Base-by-base conservation (phyloP, 2,113 vertebrate species). In the Melanostigma gelatinosum region DNA sequence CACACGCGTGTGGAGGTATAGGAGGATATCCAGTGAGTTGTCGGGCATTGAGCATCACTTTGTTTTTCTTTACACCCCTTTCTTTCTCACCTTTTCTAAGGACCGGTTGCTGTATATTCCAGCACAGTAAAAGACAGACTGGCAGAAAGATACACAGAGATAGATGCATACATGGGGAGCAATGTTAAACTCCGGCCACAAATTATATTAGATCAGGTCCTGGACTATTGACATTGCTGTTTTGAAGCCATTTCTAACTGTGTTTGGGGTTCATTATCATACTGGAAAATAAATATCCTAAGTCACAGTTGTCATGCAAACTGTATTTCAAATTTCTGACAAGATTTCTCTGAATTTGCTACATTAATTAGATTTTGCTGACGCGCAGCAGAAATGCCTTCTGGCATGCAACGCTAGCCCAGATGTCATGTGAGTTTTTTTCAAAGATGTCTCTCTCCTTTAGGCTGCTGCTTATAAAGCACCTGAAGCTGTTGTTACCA, bases 131-230 rank as follows among this genome's bases (percentile, higher is more conserved):
- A 36, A 16, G 9, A 48, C 2, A 8, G n/a, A 66, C 4, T 7
- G 60, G 50, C 3, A 32, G 24, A 36, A 22, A 15, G 18, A 67
- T 42, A 34, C 55, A 74, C 8, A 57, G 15, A 77, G 29, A 40
- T 34, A 80, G 40, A 24, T 32, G 50, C 27, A 85, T 64, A 32
- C 48, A 72, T 69, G 27, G 54, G 77, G 22, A 69, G 48, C 78
- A 52, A 77, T 32, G 27, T 29, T 3, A 32, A 60, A 34, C 8
- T 60, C 29, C 1, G 7, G 16, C 58, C 58, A 18, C 13, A 60
- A 3, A 32, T 32, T 60, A 1, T 34, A 18, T 60, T 18, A 34
- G 29, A 60, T 18, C 29, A 18, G 57, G 24, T 7, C 1, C 29
- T 60, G 22, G 6, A 42, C 62, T 24, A 12, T 42, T 64, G 46